phyloP scores from a whole-genome alignment of 2,113 vertebrate genomes.

The Heloderma charlesbogerti region DNA sequence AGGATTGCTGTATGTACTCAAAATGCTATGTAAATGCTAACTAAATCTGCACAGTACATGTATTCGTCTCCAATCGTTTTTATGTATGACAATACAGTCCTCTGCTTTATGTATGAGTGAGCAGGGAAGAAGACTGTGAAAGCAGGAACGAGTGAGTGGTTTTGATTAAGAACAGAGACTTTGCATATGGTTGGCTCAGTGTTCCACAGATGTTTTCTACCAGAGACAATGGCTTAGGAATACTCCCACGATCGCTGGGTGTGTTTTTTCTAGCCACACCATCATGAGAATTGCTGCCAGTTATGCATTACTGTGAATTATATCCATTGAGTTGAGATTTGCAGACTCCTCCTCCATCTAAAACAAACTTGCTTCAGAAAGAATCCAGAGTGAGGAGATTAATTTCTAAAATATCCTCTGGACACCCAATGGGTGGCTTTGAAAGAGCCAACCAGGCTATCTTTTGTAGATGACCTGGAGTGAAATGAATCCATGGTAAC shows the following conservation, averaged over 20 bases:
- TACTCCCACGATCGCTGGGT: not conserved
- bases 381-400: not conserved
- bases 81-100: not conserved
- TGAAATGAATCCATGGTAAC: not conserved
- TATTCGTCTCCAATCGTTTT: not conserved
- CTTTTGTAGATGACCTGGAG: not conserved
- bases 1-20: not conserved
- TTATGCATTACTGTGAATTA: not conserved
- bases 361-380: not conserved
- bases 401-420: not conserved
- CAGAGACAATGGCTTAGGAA: not conserved
- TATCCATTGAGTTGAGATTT: not conserved
- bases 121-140: not conserved
- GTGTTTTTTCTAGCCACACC: not conserved
- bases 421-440: not conserved
- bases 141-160: not conserved
- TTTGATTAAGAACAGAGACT: not conserved
- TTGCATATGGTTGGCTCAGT: not conserved
- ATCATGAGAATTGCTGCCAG: not conserved
- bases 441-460: not conserved
- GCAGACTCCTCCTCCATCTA: not conserved
- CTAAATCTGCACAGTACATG: not conserved
- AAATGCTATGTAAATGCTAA: not conserved
- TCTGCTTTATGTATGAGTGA: not conserved
- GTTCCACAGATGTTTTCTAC: not conserved